Percentiles rank a stretch among this genome's conserved stretches.
These are phyloP conservation scores for Pachycephala philippinensis DNA, from an alignment of 2,113 vertebrate genomes.

Conservation along the genomic window DNA sequence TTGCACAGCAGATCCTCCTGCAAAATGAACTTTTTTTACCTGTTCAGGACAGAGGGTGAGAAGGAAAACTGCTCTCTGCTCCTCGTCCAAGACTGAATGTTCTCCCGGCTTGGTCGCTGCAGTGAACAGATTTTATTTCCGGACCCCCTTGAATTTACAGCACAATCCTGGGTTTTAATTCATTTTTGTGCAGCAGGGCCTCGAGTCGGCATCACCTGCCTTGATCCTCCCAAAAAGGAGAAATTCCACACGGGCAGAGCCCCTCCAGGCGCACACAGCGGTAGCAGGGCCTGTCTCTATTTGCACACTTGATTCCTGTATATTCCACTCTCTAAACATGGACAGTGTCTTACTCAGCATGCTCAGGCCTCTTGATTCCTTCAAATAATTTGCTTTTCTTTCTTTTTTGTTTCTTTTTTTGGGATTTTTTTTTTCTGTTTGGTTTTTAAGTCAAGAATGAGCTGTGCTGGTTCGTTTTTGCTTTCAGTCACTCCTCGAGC, in stretches of 20 bases:
- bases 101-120: neutral
- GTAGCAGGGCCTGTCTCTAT: neutral
- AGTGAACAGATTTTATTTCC: neutral
- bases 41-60: neutral
- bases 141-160: neutral
- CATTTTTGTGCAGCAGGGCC: neutral
- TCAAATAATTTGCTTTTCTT: neutral
- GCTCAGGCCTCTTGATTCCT: neutral
- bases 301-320: conserved; percentile 13
- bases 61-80: neutral
- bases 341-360: neutral
- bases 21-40: neutral
- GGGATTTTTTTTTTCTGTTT: neutral
- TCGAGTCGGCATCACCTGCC: rapidly evolving
- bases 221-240: rapidly evolving
- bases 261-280: neutral
- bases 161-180: neutral
- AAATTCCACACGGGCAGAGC: neutral
- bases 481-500: neutral
- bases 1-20: neutral
- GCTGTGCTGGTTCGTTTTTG: neutral
- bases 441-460: neutral
- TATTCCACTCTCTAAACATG: neutral
- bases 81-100: neutral
- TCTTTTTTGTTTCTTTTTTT: neutral